Evolutionary conservation across 2,113 vertebrate species (phyloP), one percentile per base, ranked within the genome.

Genomic region (Zapornia atra): DNA sequence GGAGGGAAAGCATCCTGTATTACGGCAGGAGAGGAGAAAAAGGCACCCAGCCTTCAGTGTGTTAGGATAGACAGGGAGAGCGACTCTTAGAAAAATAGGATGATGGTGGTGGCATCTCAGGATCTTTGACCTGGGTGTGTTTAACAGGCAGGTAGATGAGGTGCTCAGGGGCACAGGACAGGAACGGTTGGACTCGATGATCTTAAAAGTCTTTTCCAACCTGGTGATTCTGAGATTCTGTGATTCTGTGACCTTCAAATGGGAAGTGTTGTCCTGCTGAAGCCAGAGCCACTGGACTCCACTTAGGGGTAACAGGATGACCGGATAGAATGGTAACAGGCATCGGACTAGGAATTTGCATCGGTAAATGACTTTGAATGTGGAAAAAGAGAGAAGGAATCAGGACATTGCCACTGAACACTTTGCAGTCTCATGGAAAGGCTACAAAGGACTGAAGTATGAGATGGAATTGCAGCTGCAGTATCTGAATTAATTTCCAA

Each of bases 251-350:
- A 36, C 26, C 29, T 89, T 69, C 26, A 40, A 5, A 15, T 28
- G 33, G 36, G 10, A 48, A 68, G 20, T 0, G 19, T 3, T 36
- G 42, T n/a, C 57, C n/a, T 75, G 75, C 51, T n/a, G 44, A 64
- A 51, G 50, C 5, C 53, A 86, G 51, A 53, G 51, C 51, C 25
- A 4, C 46, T 25, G 85, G 16, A 24, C 6, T n/a, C 48, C 9
- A 11, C 5, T 5, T 22, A 64, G 60, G 26, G 26, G 12, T 51
- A 51, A 36, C 0, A 4, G 46, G 40, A n/a, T 17, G 65, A 71
- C 2, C 17, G 14, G 40, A 22, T 1, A 13, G 26, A 42, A 15
- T 18, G 33, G 6, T 48, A 36, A 44, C 0, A 0, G 61, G 36
- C 59, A n/a, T 7, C 51, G 66, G 8, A 61, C 34, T 15, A 72